Base-by-base conservation (phyloP, 2,113 vertebrate species). In the Ranitomeya imitator region DNA sequence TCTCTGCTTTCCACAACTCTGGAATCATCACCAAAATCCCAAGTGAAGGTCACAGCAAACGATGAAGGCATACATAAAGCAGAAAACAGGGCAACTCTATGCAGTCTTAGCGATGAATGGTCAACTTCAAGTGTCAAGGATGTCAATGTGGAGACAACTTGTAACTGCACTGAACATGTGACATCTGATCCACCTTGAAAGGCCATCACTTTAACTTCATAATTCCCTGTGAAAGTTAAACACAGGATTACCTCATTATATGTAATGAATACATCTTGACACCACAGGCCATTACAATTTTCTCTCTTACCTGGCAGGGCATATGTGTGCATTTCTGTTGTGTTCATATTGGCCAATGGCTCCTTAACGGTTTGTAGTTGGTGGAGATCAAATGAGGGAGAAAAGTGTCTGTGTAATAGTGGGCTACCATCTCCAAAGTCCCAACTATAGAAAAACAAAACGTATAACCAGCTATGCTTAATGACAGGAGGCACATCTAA, bases 1-100 rank as follows among this genome's bases (percentile, higher is more conserved):
- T 91, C 18, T 26, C 13, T 3, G 37, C 88, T 90, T 80, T 87
- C 91, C 23, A 91, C 52, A n/a, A 79, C 26, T 54, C 88, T 54
- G 9, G 94, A 93, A 19, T 90, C 89, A 21, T 95, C 94, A 0
- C 90, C 93, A 86, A 96, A 95, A 80, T 94, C 89, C 95, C 95
- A 96, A 0, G 63, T 92, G 85, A 94, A 95, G 57, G 91, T 4
- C 1, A 92, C 82, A 10, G 85, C 87, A 2, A 86, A 82, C 23
- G 79, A 6, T 6, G 92, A 93, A 3, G 95, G 94, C 59, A 90
- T 82, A 8, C 90, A 52, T 0, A 87, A 83, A 0, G 93, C 93
- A 87, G 94, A 91, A 51, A 96, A 90, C 18, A 83, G 7, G 31
- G 94, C 57, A 3, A 79, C 82, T 15, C 93, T 89, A 60, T 92